Evolutionary conservation across 2,113 vertebrate species (phyloP).

Genomic region (Pimephales promelas): DNA sequence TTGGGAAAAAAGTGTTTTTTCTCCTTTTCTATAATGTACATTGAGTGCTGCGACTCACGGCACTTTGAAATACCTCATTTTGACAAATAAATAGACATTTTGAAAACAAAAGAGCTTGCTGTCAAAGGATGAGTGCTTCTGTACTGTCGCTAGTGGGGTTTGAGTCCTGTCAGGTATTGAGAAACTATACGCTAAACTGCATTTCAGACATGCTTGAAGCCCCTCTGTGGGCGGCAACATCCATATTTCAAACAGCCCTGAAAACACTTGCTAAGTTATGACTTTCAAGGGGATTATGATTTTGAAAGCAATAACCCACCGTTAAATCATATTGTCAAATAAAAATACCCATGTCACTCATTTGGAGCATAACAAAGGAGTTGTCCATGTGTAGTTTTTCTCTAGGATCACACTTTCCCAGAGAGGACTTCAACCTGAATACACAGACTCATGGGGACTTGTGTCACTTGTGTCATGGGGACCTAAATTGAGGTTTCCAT

Average conservation of each 20-base stretch:
- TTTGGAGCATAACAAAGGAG: not conserved
- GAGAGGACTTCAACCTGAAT: too few relatives aligned
- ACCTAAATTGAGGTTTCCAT: too few relatives aligned
- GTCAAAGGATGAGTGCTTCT: conserved; percentile 45
- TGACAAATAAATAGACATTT: conserved; percentile 99
- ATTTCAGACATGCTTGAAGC: conserved; percentile 32
- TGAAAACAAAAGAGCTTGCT: conserved; percentile 56
- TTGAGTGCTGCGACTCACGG: conserved; percentile 99
- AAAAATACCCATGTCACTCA: conserved; percentile 12
- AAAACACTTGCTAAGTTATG: not conserved
- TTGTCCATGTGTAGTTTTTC: not conserved
- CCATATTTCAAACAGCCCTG: conserved; percentile 20
- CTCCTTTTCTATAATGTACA: conserved; percentile 81
- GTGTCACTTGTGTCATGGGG: too few relatives aligned
- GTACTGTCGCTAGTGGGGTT: not conserved
- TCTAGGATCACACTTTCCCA: not conserved
- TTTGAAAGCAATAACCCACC: conserved; percentile 1
- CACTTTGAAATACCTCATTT: conserved; percentile 99
- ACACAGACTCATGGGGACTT: too few relatives aligned
- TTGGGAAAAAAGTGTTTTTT: conserved; percentile 89
- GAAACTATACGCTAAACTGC: conserved; percentile 4
- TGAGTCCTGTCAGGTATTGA: conserved; percentile 22
- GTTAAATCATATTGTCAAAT: not conserved
- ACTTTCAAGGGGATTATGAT: conserved; percentile 19
- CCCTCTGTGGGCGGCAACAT: not conserved